phyloP scores from a whole-genome alignment of 2,113 vertebrate genomes.

The Pontoporia blainvillei region DNA sequence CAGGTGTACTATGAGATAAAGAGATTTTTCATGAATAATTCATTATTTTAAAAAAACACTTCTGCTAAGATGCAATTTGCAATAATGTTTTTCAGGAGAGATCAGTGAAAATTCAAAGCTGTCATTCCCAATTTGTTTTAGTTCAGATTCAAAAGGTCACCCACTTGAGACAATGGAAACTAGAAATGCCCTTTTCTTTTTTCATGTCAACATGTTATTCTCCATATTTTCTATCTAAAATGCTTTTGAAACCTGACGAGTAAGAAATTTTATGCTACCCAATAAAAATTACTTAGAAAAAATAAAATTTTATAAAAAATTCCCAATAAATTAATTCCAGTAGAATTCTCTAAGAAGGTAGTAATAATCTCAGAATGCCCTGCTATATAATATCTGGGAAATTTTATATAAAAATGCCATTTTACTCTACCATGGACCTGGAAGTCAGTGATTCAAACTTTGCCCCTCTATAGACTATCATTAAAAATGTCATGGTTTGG shows the following conservation, averaged over 20 bases:
- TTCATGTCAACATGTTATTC: neutral
- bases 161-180: constrained; percentile 61
- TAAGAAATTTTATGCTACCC: neutral
- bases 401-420: neutral
- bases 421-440: neutral
- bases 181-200: constrained; percentile 64
- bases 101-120: constrained; percentile 75
- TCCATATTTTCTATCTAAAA: constrained; percentile 26
- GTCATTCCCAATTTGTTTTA: constrained; percentile 78
- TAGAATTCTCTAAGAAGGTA: neutral
- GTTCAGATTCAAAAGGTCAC: constrained; percentile 75
- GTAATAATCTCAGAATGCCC: neutral
- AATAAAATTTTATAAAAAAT: neutral
- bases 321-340: neutral
- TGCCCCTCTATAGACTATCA: neutral
- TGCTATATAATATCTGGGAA: neutral
- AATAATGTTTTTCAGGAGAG: constrained; percentile 76
- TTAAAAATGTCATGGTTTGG: neutral
- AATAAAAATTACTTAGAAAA: constrained; percentile 46
- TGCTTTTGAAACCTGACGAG: constrained; percentile 7
- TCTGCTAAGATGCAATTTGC: constrained; percentile 75
- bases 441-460: neutral
- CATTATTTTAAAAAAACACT: constrained; percentile 57
- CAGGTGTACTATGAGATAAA: constrained; percentile 74
- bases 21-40: constrained; percentile 78